Evolutionary conservation across 2,113 vertebrate genomes (phyloP).

Genomic region (Phaetusa simplex): DNA sequence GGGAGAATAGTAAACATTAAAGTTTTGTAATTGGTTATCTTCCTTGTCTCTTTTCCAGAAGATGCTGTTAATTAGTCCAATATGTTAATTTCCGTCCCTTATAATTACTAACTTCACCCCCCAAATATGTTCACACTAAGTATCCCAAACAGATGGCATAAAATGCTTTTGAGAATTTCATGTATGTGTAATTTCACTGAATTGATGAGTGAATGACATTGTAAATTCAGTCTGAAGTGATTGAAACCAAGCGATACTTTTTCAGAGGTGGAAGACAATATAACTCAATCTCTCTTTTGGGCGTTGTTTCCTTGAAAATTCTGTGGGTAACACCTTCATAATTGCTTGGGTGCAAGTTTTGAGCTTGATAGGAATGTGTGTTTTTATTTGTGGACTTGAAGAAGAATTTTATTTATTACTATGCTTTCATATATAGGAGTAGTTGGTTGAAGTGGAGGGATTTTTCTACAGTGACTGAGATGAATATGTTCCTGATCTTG

Average conservation of each 20-base stretch:
- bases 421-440: neutral
- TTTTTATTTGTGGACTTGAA: neutral
- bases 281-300: neutral
- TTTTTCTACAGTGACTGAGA: neutral
- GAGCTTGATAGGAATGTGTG: neutral
- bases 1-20: slow-evolving; percentile 13
- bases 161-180: slow-evolving; percentile 22
- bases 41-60: slow-evolving; percentile 36
- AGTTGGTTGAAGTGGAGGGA: neutral
- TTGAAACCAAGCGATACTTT: neutral
- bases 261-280: neutral
- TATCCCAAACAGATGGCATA: slow-evolving; percentile 44
- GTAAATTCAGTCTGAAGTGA: slow-evolving; percentile 3
- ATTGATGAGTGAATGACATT: neutral
- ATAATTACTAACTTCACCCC: slow-evolving; percentile 28
- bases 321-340: neutral
- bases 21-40: slow-evolving; percentile 24
- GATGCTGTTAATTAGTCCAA: slow-evolving; percentile 56
- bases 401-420: neutral
- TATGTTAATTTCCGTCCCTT: slow-evolving; percentile 44
- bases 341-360: neutral
- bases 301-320: neutral
- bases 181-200: slow-evolving; percentile 28
- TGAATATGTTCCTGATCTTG: neutral
- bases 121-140: slow-evolving; percentile 23